phyloP scores from a whole-genome alignment of 2,113 vertebrate genomes.

The Hippocampus guttulatus region DNA sequence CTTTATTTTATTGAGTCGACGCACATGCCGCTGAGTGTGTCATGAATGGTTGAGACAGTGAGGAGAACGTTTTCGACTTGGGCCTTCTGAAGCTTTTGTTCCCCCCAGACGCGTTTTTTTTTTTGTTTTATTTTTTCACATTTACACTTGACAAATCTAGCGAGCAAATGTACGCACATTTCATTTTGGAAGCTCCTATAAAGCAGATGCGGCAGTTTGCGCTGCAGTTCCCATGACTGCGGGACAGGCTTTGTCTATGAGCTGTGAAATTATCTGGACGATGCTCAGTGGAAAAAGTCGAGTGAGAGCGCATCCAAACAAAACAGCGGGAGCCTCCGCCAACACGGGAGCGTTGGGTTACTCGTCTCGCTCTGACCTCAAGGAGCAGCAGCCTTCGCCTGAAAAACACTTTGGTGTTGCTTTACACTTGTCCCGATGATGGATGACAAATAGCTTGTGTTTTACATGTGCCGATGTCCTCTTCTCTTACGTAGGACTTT shows the following conservation, averaged over 20 bases:
- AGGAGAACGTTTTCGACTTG: conserved; percentile 27
- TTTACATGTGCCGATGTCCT: conserved; percentile 12
- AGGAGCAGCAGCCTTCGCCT: conserved; percentile 35
- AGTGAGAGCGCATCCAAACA: conserved; percentile 51
- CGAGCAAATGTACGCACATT: conserved; percentile 41
- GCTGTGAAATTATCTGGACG: conserved; percentile 61
- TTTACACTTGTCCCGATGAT: conserved; percentile 52
- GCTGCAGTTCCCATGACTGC: conserved; percentile 48
- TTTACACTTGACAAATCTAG: conserved; percentile 39
- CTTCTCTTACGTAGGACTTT: neutral
- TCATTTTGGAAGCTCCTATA: conserved; percentile 40
- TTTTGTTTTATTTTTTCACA: conserved; percentile 16
- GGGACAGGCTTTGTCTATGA: conserved; percentile 39
- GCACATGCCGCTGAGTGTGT: neutral
- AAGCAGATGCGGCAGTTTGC: conserved; percentile 36
- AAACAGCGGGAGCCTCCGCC: conserved; percentile 47
- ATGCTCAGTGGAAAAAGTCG: conserved; percentile 45
- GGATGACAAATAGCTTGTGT: conserved; percentile 20
- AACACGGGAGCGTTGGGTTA: conserved; percentile 50
- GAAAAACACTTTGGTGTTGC: conserved; percentile 35
- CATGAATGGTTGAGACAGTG: conserved; percentile 28
- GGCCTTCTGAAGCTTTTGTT: conserved; percentile 7
- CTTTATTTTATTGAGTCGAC: conserved; percentile 14
- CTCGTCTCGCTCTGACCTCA: conserved; percentile 57
- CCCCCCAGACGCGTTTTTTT: conserved; percentile 23